Evolutionary conservation across 1,140 invertebrate genomes (phyloP).

Genomic region (Megalonaias nervosa): DNA sequence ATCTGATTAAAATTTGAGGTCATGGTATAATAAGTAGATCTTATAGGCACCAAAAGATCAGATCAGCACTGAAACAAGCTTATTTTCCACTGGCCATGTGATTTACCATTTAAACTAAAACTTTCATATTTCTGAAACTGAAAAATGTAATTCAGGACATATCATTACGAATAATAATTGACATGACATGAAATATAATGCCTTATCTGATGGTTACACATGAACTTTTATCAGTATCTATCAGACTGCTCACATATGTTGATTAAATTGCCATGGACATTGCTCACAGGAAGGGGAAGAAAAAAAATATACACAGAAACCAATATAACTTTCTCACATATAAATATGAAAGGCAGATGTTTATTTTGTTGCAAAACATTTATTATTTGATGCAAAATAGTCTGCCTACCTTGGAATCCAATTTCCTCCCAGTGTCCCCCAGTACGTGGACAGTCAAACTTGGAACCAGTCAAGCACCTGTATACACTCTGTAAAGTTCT

Average conservation of each 20-base stretch:
- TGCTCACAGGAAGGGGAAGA: neutral
- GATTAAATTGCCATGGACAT: neutral
- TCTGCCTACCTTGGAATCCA: conserved; percentile 74
- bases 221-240: neutral
- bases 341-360: neutral
- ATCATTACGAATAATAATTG: no score
- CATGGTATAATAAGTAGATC: no score
- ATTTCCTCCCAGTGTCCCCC: conserved; percentile 77
- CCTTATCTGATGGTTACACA: neutral
- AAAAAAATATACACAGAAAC: neutral
- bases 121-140: no score
- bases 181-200: no score
- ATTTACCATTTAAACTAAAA: no score
- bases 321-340: neutral
- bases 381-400: neutral
- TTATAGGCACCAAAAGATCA: no score
- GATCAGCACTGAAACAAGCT: no score
- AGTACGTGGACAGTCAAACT: conserved; percentile 72
- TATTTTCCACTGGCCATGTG: no score
- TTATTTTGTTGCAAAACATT: neutral
- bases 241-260: neutral
- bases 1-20: no score
- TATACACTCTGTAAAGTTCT: conserved; percentile 75
- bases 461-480: conserved; percentile 72
- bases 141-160: no score